Base-by-base conservation (phyloP, 2,888 invertebrate species). In the Resseliella maxima region DNA sequence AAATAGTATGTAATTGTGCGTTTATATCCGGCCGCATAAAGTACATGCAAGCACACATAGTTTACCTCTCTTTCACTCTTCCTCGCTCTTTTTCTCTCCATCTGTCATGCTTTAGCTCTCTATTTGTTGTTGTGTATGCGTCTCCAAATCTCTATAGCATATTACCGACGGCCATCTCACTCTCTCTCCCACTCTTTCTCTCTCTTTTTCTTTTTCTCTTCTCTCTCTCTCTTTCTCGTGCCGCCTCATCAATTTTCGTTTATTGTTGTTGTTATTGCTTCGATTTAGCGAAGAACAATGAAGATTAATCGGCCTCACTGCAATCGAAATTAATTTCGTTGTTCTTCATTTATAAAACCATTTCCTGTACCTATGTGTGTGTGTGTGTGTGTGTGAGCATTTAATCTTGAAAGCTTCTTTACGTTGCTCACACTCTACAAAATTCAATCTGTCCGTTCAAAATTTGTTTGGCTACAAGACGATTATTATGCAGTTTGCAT, bases 1-100 rank as follows among this genome's bases (percentile, higher is more conserved):
- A 72, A 72, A 72, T 72, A 31, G 31, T 72, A 72, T 72, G 72
- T 72, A 72, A 72, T 72, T 72, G 72, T 72, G 72, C 31, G 72
- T 72, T 72, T 72, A 72, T 72, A 72, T 72, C 72, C 72, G 72
- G 72, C 31, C 72, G 72, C 35, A 72, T 72, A 10, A 15, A 72
- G 72, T 72, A 31, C 72, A 72, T 72, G 72, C 46, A 50, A 50
- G 8, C 46, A 8, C 46, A 41, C 41, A 41, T 41, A 41, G 6
- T 8, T 12, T 8, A 41, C 5, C 12, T 8, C 12, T 8, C 41
- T 8, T 41, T 41, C 46, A 50, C 18, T 50, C 46, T n/a, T n/a
- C 2, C 46, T 50, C 46, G 18, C 15, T 72, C 31, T 72, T 12
- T 72, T 5, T 72, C 15, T 50, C 12, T 18, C 18, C 18, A 18